Percentiles rank a stretch among this genome's conserved stretches.
Conservation (phyloP, 1,140 invertebrate species). For the Saccostrea glomerata region DNA sequence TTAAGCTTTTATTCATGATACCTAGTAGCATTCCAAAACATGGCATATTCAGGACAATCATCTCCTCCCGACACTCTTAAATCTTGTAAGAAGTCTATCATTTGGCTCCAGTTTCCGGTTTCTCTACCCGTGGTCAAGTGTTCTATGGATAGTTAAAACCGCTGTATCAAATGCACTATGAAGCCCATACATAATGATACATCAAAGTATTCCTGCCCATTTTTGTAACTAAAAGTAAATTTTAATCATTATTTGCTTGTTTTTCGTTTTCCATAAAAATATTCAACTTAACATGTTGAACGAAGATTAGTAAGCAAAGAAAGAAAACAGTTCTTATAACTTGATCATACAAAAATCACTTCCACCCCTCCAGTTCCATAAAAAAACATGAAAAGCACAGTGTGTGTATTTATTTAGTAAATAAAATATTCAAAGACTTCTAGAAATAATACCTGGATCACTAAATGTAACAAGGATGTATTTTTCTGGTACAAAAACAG, state of each 20-base stretch:
- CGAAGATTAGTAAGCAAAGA: constrained; percentile 35
- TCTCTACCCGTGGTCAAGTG: constrained; percentile 39
- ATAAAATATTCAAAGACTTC: too few species aligned
- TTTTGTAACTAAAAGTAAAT: not conserved
- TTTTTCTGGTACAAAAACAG: constrained; percentile 59
- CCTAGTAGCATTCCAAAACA: constrained; percentile 61
- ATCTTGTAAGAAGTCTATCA: constrained; percentile 50
- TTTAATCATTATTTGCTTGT: not conserved
- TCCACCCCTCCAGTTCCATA: not conserved
- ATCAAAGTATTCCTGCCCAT: too few species aligned
- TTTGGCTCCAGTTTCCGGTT: constrained; percentile 51
- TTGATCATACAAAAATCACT: not conserved
- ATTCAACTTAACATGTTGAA: not conserved
- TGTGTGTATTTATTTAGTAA: too few species aligned
- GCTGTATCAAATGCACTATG: too few species aligned
- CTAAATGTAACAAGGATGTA: constrained; percentile 65
- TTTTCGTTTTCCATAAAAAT: too few species aligned
- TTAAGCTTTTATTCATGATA: constrained; percentile 19
- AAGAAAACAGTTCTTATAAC: not conserved
- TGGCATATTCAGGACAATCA: constrained; percentile 63
- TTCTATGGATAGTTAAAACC: constrained; percentile 14
- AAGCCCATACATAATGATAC: too few species aligned
- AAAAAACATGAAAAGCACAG: not conserved
- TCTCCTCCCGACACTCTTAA: constrained; percentile 57
- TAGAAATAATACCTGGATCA: constrained; percentile 58